These are phyloP conservation scores for Dinoponera quadriceps DNA, from an alignment of 1,140 invertebrate species.

Conservation along the genomic window DNA sequence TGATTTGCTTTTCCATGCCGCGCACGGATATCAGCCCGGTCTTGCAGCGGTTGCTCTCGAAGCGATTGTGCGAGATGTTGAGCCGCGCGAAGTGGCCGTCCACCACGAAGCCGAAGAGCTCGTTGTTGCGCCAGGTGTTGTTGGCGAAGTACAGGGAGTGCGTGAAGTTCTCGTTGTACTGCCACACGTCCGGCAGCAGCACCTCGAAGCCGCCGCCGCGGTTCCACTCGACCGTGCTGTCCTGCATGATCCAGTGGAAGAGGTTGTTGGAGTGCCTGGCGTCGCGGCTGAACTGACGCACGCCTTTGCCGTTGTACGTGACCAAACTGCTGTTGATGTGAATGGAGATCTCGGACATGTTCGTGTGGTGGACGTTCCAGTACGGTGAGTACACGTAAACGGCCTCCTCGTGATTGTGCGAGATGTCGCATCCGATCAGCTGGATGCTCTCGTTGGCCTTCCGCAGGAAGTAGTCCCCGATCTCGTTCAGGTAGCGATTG, in stretches of 20 bases:
- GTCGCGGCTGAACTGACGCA: slow-evolving; percentile 95
- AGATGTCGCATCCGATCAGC: slow-evolving; percentile 92
- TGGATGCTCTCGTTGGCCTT: slow-evolving; percentile 95
- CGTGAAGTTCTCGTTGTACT: slow-evolving; percentile 97
- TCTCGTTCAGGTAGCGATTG: slow-evolving; percentile 94
- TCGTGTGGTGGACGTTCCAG: slow-evolving; percentile 93
- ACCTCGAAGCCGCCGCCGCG: slow-evolving; percentile 93
- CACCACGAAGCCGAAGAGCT: slow-evolving; percentile 93
- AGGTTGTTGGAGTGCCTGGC: slow-evolving; percentile 96
- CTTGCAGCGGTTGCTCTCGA: slow-evolving; percentile 94
- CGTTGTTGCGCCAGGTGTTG: slow-evolving; percentile 94
- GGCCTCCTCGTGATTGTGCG: slow-evolving; percentile 92
- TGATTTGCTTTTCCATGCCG: slow-evolving; percentile 98
- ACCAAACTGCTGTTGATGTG: slow-evolving; percentile 94
- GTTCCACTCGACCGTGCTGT: slow-evolving; percentile 95
- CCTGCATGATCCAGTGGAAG: slow-evolving; percentile 96
- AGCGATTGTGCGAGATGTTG: slow-evolving; percentile 94
- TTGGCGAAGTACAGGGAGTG: slow-evolving; percentile 95
- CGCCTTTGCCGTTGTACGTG: slow-evolving; percentile 93
- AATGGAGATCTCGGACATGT: slow-evolving; percentile 93
- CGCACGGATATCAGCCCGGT: slow-evolving; percentile 93
- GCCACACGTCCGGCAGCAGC: slow-evolving; percentile 96
- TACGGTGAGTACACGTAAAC: slow-evolving; percentile 93
- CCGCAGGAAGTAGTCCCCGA: slow-evolving; percentile 93
- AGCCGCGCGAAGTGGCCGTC: slow-evolving; percentile 96